Evolutionary conservation across 2,797 vertebrate species (phyloP).

Genomic region (Etheostoma perlongum): DNA sequence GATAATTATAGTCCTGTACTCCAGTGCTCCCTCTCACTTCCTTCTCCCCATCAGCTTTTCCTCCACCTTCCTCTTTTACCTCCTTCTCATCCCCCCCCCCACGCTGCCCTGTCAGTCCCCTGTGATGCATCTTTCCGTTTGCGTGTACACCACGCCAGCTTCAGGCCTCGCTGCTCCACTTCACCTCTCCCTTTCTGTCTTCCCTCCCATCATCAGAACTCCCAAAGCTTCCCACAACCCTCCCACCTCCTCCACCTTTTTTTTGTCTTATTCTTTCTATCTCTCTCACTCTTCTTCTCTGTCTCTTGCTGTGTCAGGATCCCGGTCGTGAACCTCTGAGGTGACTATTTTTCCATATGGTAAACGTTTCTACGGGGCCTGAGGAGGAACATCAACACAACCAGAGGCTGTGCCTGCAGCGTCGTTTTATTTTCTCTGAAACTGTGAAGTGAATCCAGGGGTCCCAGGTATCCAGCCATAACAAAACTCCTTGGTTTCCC

Average conservation of each 20-base stretch:
- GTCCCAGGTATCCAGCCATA: constrained; percentile 78
- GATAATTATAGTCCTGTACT: constrained; percentile 80
- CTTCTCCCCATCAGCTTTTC: constrained; percentile 54
- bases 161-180: constrained; percentile 61
- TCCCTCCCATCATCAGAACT: constrained; percentile 41
- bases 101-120: constrained; percentile 42
- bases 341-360: constrained; percentile 75
- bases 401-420: constrained; percentile 68
- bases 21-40: constrained; percentile 64
- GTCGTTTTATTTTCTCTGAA: constrained; percentile 75
- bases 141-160: constrained; percentile 56
- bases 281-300: constrained; percentile 56
- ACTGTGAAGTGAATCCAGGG: constrained; percentile 82
- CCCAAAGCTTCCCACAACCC: constrained; percentile 39
- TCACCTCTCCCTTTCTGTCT: constrained; percentile 41
- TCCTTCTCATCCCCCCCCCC: constrained; percentile 45
- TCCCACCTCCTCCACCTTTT: neutral
- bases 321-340: constrained; percentile 89
- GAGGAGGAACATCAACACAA: constrained; percentile 69
- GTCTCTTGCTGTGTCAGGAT: constrained; percentile 82
- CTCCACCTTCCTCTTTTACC: constrained; percentile 46
- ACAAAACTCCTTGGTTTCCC: constrained; percentile 65
- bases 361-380: constrained; percentile 76
- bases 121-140: constrained; percentile 62
- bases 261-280: neutral